Evolutionary conservation across 2,113 vertebrate genomes (phyloP).

Genomic region (Eira barbara): DNA sequence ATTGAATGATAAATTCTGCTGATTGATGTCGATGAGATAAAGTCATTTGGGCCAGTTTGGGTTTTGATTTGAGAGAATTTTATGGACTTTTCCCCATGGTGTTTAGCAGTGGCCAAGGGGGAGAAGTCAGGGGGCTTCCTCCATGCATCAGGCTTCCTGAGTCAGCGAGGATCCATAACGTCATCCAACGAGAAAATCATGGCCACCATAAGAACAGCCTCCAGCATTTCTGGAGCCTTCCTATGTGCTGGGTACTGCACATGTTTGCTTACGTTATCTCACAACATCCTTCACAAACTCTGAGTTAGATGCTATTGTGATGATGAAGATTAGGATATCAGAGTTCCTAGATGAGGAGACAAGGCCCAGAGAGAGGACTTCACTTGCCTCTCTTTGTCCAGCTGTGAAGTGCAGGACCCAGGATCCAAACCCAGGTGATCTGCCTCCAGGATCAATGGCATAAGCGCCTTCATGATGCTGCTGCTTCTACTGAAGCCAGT

Average conservation of each 20-base stretch:
- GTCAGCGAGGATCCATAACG: background rate
- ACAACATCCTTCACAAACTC: background rate
- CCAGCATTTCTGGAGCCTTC: background rate
- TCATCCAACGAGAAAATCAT: no score
- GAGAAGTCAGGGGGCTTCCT: background rate
- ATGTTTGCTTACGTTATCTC: background rate
- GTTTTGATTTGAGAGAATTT: background rate
- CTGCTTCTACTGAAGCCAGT: background rate
- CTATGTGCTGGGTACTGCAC: fast-evolving
- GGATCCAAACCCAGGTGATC: background rate
- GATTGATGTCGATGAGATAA: background rate
- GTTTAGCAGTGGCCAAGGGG: background rate
- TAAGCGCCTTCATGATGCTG: background rate
- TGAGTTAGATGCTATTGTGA: background rate
- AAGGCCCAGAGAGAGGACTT: background rate
- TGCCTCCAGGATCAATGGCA: background rate
- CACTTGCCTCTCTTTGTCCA: background rate
- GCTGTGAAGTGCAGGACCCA: background rate
- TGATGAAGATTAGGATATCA: background rate
- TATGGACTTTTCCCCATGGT: background rate
- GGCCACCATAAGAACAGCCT: no score
- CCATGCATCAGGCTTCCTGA: background rate
- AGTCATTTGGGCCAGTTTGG: background rate
- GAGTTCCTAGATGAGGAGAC: background rate
- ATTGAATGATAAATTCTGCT: background rate